These are phyloP conservation scores for Alauda arvensis DNA, from an alignment of 2,797 vertebrate genomes.

Conservation along the genomic window DNA sequence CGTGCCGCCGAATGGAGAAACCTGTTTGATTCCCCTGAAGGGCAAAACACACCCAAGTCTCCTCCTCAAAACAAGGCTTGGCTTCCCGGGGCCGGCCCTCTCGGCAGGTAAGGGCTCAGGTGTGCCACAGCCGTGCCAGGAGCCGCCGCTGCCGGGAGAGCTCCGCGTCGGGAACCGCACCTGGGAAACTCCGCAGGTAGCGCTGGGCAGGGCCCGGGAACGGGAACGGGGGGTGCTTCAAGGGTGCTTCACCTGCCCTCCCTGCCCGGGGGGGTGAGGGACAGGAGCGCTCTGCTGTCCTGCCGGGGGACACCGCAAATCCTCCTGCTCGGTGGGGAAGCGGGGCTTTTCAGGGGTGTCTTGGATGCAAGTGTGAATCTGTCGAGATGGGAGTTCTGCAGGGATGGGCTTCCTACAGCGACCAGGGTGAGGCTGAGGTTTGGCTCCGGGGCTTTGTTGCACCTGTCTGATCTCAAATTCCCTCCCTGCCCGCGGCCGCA, in stretches of 20 bases:
- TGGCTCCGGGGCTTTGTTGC: background rate
- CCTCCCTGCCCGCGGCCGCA: background rate
- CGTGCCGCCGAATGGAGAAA: constrained; percentile 56
- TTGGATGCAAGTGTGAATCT: accelerated
- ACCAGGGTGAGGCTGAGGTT: background rate
- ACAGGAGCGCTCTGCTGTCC: background rate
- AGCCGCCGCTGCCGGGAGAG: background rate
- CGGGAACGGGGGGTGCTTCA: background rate
- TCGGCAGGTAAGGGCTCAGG: background rate
- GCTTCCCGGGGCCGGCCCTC: constrained; percentile 45
- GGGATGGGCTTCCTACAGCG: background rate
- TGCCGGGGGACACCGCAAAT: background rate
- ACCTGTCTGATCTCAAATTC: background rate
- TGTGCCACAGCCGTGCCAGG: background rate
- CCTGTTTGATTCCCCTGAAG: constrained; percentile 75
- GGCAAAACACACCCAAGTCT: constrained; percentile 65
- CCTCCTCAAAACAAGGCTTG: constrained; percentile 68
- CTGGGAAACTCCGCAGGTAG: constrained; percentile 1
- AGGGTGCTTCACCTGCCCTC: background rate
- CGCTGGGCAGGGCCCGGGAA: background rate
- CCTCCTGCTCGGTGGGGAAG: accelerated
- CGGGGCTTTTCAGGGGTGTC: background rate
- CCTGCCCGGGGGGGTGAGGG: background rate
- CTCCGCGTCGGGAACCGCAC: background rate
- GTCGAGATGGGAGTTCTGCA: accelerated